Conservation (phyloP, 1,140 invertebrate species). For the Drosophila sucinea region DNA sequence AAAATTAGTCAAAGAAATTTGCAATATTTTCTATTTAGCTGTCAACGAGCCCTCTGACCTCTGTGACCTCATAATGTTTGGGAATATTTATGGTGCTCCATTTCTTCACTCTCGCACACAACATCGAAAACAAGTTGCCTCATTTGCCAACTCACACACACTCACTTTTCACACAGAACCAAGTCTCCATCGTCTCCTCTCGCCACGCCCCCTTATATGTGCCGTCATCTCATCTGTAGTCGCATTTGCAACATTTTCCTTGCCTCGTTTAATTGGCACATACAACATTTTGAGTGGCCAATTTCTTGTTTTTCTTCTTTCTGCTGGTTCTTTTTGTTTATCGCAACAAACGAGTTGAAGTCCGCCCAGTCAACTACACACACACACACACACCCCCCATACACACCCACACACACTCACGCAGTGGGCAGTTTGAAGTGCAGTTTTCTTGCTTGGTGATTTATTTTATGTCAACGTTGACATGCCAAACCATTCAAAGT, state of each 20-base stretch:
- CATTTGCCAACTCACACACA: constrained; percentile 49
- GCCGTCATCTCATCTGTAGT: constrained; percentile 37
- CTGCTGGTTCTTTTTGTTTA: constrained; percentile 11
- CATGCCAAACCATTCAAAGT: constrained; percentile 82
- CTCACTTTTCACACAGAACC: constrained; percentile 15
- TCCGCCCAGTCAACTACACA: constrained; percentile 27
- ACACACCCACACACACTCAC: constrained; percentile 8
- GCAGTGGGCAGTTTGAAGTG: constrained; percentile 59
- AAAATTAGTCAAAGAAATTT: too few relatives aligned
- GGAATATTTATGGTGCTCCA: constrained; percentile 18
- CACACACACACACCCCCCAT: neutral
- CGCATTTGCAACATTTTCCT: constrained; percentile 72
- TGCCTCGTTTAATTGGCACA: constrained; percentile 73
- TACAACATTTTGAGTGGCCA: constrained; percentile 69
- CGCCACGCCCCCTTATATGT: neutral
- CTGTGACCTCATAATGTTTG: constrained; percentile 18
- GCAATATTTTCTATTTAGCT: constrained; percentile 44
- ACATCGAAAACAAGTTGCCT: constrained; percentile 12
- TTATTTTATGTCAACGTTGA: constrained; percentile 82
- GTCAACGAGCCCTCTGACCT: constrained; percentile 17
- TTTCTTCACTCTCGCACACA: constrained; percentile 12
- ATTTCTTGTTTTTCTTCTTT: constrained; percentile 41
- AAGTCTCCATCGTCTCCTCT: constrained; percentile 38
- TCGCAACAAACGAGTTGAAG: constrained; percentile 11
- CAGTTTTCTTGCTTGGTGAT: constrained; percentile 75